Conservation (phyloP, 2,113 vertebrate genomes). For the Gambusia holbrooki region DNA sequence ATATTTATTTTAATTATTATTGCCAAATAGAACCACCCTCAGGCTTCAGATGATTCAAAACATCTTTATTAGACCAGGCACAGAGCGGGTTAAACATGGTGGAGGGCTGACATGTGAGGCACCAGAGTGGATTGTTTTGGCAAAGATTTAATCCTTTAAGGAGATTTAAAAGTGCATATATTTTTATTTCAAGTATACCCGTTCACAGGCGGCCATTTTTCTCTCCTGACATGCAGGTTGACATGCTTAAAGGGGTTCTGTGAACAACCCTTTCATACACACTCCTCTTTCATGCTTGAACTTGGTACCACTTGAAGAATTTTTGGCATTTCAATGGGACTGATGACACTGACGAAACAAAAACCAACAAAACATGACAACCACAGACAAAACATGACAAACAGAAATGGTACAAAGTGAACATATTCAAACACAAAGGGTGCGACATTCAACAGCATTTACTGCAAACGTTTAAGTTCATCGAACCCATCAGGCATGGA, state of each 20-base stretch:
- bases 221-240: conserved; percentile 56
- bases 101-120: conserved; percentile 72
- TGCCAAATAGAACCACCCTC: conserved; percentile 69
- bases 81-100: conserved; percentile 64
- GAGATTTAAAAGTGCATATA: conserved; percentile 57
- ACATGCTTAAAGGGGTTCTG: conserved; percentile 37
- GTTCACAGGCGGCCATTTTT: conserved; percentile 48
- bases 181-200: conserved; percentile 37
- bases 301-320: conserved; percentile 36
- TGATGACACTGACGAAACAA: conserved; percentile 49
- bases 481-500: conserved; percentile 63
- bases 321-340: conserved; percentile 50
- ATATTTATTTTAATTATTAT: conserved; percentile 16
- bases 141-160: conserved; percentile 58
- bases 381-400: conserved; percentile 21
- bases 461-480: conserved; percentile 74
- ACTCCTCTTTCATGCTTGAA: conserved; percentile 55
- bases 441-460: conserved; percentile 75
- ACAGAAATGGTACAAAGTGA: conserved; percentile 28
- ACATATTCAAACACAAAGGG: conserved; percentile 37
- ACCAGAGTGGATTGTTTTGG: conserved; percentile 72
- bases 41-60: conserved; percentile 61
- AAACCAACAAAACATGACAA: conserved; percentile 34
- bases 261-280: conserved; percentile 54
- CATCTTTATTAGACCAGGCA: conserved; percentile 77